phyloP scores from a whole-genome alignment of 2,113 vertebrate species.

The Myotis davidii region DNA sequence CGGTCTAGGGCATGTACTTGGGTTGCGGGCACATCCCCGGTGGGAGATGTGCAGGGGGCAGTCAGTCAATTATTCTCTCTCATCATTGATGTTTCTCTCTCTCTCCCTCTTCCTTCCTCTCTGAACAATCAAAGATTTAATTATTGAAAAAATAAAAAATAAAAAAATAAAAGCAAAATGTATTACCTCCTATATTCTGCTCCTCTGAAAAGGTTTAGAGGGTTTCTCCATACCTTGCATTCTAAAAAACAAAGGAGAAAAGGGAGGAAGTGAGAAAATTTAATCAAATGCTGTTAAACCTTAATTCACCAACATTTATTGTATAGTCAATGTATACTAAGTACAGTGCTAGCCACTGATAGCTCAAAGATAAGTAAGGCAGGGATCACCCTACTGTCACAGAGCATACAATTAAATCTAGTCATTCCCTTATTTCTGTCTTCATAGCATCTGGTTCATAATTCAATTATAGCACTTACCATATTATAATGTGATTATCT shows the following conservation, averaged over 20 bases:
- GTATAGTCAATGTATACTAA: background rate
- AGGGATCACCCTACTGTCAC: background rate
- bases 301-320: constrained; percentile 14
- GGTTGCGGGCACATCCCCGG: no score
- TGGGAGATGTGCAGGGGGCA: no score
- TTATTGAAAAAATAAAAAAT: no score
- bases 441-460: background rate
- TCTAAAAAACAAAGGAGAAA: constrained; percentile 85
- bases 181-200: constrained; percentile 97
- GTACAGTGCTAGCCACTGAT: background rate
- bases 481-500: background rate
- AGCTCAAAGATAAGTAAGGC: background rate
- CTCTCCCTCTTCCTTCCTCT: no score
- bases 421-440: constrained; percentile 15
- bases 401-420: background rate
- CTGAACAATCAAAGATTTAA: no score
- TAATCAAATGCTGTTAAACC: constrained; percentile 27
- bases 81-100: no score
- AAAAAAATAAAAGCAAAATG: constrained; percentile 62
- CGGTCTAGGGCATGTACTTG: no score
- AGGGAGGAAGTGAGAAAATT: background rate
- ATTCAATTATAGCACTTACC: background rate
- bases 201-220: constrained; percentile 97
- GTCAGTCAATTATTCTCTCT: no score
- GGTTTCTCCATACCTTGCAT: constrained; percentile 99